Evolutionary conservation across 2,888 invertebrate species (phyloP), one percentile per base, ranked within the genome.

Genomic region (Physocephala rufipes): DNA sequence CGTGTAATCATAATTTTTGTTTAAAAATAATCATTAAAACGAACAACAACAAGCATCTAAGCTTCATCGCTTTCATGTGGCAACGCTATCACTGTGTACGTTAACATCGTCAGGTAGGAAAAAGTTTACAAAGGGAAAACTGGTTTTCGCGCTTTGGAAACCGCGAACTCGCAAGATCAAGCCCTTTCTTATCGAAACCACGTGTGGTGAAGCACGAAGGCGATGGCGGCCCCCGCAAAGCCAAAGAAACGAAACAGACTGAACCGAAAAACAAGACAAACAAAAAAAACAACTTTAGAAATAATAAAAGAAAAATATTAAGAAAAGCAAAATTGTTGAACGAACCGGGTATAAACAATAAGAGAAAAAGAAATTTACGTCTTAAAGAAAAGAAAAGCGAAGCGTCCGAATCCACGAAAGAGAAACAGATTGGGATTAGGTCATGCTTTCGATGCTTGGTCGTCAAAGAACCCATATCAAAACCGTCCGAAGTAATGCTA

Each of bases 71-170:
- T 36, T 36, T 36, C 36, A 36, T 7, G 9, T 7, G 36, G 36
- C 36, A 51, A 47, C 16, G 28, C 28, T 21, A n/a, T n/a, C n/a
- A n/a, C n/a, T n/a, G n/a, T n/a, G n/a, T n/a, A n/a, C n/a, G 9
- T 2, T 9, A 65, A 2, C 28, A n/a, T 26, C 26, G 2, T n/a
- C 26, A 21, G 26, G 24, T 36, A 19, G 51, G 21, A 19, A 65
- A 19, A 51, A 36, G 36, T 36, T 36, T 36, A 24, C 19, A 55
- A 36, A 62, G 45, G 43, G 13, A 71, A 71, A 72, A 69, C 70
- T 58, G 21, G 70, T 70, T 70, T 70, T 70, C 49, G 55, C 66
- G 62, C 61, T 61, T 66, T 24, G n/a, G n/a, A 36, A 59, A 61
- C 58, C 65, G 59, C 58, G 47, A 43, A n/a, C n/a, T n/a, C n/a